A percentile compares a stretch with the other conserved stretches of the same genome.
Evolutionary conservation across 2,888 invertebrate species (phyloP).

Genomic region (Tetropium fuscum): DNA sequence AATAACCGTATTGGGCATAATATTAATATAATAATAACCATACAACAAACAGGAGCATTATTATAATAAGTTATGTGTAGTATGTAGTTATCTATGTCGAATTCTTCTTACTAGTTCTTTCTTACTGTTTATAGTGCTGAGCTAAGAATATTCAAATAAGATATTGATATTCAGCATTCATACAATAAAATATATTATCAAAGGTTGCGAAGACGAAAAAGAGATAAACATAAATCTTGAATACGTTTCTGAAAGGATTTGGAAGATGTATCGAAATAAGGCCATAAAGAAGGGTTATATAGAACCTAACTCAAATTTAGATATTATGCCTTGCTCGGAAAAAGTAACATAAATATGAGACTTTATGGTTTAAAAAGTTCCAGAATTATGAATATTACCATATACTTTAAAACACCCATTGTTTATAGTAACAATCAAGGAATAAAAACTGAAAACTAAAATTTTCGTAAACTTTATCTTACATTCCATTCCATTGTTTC

Average conservation of each 20-base stretch:
- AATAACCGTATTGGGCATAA: no score
- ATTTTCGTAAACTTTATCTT: no score
- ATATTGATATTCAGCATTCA: conserved; percentile 29
- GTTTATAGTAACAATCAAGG: no score
- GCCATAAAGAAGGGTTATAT: conserved; percentile 64
- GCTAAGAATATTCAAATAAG: conserved; percentile 21
- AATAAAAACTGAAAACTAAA: no score
- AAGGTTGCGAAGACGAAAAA: conserved; percentile 45
- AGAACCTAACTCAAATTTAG: conserved; percentile 62
- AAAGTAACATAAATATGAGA: conserved; percentile 56
- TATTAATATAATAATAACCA: no score
- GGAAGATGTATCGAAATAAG: conserved; percentile 63
- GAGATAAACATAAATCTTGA: conserved; percentile 59
- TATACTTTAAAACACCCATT: conserved; percentile 55
- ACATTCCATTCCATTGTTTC: no score
- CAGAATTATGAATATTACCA: conserved; percentile 56
- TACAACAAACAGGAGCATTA: no score
- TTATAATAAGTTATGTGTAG: no score
- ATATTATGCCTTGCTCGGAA: conserved; percentile 57
- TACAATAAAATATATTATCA: conserved; percentile 34
- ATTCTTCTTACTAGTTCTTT: conserved; percentile 6
- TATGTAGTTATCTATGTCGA: no score
- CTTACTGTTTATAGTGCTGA: conserved; percentile 5
- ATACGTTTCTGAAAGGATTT: conserved; percentile 61
- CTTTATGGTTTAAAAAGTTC: conserved; percentile 61